Base-by-base conservation (phyloP, 2,797 vertebrate species). In the Brachyalestes nurse region DNA sequence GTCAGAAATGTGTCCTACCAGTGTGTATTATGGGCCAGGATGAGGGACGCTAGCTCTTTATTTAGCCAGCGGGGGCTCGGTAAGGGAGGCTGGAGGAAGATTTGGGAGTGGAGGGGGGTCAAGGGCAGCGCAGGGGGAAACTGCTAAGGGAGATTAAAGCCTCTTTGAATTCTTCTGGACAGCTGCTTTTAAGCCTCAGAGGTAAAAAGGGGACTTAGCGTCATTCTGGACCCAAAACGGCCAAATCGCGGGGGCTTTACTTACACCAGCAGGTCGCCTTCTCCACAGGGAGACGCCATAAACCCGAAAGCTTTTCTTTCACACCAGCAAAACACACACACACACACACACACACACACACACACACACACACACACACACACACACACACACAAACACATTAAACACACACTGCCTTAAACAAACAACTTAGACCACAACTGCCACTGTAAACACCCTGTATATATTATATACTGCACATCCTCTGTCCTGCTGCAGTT, bases 151-250 rank as follows among this genome's bases (percentile, higher is more conserved):
- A 87, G 86, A 91, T 87, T 83, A 91, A 88, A 91, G 88, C 71
- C 65, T 55, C 16, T 34, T 77, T 70, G 84, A 88, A 90, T 86
- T 86, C 82, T 79, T 76, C 62, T 13, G 76, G 81, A 87, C 86
- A 89, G 83, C 82, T 89, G 89, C 84, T 87, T 87, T 85, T 85
- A 86, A 82, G 85, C 81, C 82, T 65, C 25, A 9, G 69, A 83
- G 62, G 47, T 77, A 78, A 81, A 76, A 66, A 62, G 40, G 79
- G 49, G 76, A 77, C 70, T 88, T 80, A 85, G 82, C 80, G 81
- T 86, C 83, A 85, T 55, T 85, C 74, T 77, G 64, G 69, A 61
- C 47, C 57, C 13, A 28, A 42, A 60, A 40, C 19, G 25, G 58
- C 42, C 77, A 69, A 73, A 67, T 53, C 58, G 49, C 42, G 2